phyloP scores from a whole-genome alignment of 2,888 invertebrate species.

The Agapetus fuscipes region DNA sequence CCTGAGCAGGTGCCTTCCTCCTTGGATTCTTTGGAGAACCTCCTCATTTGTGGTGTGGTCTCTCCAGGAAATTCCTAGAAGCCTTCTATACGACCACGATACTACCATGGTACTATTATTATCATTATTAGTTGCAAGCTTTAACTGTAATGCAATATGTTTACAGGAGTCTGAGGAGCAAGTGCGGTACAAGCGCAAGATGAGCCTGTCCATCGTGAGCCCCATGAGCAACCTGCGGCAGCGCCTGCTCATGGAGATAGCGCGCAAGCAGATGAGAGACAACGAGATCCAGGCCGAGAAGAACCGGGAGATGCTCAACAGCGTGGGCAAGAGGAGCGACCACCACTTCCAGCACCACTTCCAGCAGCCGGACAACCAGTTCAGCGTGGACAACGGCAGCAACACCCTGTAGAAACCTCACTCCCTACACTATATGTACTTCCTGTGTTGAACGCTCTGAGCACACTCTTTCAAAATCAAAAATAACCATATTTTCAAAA shows the following conservation, averaged over 20 bases:
- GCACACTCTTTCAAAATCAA: neutral
- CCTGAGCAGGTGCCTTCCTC: too few relatives aligned
- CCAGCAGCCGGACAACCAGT: too few relatives aligned
- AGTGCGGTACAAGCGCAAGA: constrained; percentile 49
- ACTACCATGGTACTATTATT: too few relatives aligned
- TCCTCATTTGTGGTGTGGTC: too few relatives aligned
- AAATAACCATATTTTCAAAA: neutral
- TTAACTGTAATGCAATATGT: neutral
- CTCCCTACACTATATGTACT: too few relatives aligned
- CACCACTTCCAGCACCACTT: neutral
- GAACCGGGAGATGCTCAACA: constrained; percentile 65
- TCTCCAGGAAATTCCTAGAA: too few relatives aligned
- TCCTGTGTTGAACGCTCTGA: too few relatives aligned
- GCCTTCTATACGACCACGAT: too few relatives aligned
- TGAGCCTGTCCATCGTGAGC: constrained; percentile 76
- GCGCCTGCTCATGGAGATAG: constrained; percentile 70
- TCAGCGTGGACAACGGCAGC: too few relatives aligned
- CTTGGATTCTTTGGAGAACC: too few relatives aligned
- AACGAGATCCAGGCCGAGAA: constrained; percentile 57
- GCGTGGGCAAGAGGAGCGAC: constrained; percentile 66
- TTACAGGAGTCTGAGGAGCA: constrained; percentile 27
- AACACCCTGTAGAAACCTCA: too few relatives aligned
- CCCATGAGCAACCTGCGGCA: constrained; percentile 79
- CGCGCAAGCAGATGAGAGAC: constrained; percentile 71
- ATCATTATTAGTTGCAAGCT: too few relatives aligned